Conservation (phyloP, 1,140 invertebrate species). For the Cydia strobilella region DNA sequence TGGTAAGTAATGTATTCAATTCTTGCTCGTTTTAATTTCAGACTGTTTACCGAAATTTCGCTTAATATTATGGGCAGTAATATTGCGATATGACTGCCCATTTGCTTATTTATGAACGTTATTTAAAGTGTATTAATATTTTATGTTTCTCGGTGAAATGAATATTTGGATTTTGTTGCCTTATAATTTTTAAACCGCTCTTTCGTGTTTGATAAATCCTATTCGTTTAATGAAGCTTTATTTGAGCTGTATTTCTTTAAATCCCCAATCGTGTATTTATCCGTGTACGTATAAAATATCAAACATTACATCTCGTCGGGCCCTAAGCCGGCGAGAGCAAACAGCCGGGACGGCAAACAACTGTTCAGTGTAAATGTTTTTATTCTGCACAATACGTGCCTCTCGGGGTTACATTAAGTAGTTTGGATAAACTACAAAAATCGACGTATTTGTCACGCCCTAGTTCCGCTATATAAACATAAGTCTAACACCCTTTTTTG, state of each 20-base stretch:
- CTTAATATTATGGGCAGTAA: conserved; percentile 5
- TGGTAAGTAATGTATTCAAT: conserved; percentile 7
- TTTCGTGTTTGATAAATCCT: neutral
- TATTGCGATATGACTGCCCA: conserved; percentile 5
- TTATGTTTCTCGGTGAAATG: neutral
- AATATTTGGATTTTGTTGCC: neutral
- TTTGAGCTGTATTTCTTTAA: neutral
- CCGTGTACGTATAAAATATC: neutral
- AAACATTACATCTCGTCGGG: conserved; percentile 6
- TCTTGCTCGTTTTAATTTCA: conserved; percentile 19
- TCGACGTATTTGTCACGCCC: conserved; percentile 17
- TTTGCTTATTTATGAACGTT: conserved; percentile 11
- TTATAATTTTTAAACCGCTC: neutral
- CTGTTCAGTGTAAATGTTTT: conserved; percentile 25
- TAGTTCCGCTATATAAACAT: neutral
- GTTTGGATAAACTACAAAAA: conserved; percentile 25
- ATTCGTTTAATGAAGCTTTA: neutral
- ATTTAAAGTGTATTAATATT: conserved; percentile 20
- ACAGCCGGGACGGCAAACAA: conserved; percentile 15
- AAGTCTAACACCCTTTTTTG: neutral
- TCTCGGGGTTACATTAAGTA: conserved; percentile 2
- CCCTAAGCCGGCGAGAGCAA: neutral
- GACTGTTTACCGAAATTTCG: conserved; percentile 11
- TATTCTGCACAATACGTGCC: conserved; percentile 23
- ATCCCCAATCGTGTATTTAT: neutral